phyloP scores from a whole-genome alignment of 2,797 vertebrate genomes.

The Epinephelus awoara region DNA sequence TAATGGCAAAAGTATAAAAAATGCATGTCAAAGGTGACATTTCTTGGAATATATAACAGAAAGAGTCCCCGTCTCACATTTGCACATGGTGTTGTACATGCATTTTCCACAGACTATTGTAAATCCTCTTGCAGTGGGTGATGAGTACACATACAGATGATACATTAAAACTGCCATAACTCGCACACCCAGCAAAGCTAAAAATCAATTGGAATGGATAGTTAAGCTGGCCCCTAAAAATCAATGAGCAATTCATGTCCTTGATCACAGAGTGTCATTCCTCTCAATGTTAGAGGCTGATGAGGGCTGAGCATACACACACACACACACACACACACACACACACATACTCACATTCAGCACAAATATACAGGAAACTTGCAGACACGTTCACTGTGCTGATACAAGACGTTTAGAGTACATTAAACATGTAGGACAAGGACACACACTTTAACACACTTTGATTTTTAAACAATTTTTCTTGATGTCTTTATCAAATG shows the following conservation, averaged over 20 bases:
- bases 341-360: slow-evolving; percentile 56
- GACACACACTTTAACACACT: slow-evolving; percentile 22
- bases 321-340: slow-evolving; percentile 57
- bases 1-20: slow-evolving; percentile 41
- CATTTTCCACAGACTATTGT: slow-evolving; percentile 70
- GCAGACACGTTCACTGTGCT: slow-evolving; percentile 24
- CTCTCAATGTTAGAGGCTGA: slow-evolving; percentile 85
- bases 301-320: slow-evolving; percentile 74
- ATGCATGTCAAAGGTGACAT: slow-evolving; percentile 54
- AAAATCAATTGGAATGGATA: slow-evolving; percentile 91
- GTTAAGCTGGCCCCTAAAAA: slow-evolving; percentile 90
- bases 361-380: slow-evolving; percentile 57
- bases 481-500: not conserved
- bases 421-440: slow-evolving; percentile 44
- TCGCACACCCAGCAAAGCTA: slow-evolving; percentile 88
- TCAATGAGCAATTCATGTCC: slow-evolving; percentile 92
- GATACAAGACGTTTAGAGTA: slow-evolving; percentile 22
- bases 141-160: slow-evolving; percentile 86
- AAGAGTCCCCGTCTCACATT: slow-evolving; percentile 54
- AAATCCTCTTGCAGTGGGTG: slow-evolving; percentile 76
- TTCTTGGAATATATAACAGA: slow-evolving; percentile 50
- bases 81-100: slow-evolving; percentile 55
- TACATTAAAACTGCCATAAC: slow-evolving; percentile 89
- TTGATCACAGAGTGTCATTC: slow-evolving; percentile 90
- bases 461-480: slow-evolving; percentile 13